phyloP scores from a whole-genome alignment of 1,140 invertebrate species.

The Venustaconcha ellipsiformis region DNA sequence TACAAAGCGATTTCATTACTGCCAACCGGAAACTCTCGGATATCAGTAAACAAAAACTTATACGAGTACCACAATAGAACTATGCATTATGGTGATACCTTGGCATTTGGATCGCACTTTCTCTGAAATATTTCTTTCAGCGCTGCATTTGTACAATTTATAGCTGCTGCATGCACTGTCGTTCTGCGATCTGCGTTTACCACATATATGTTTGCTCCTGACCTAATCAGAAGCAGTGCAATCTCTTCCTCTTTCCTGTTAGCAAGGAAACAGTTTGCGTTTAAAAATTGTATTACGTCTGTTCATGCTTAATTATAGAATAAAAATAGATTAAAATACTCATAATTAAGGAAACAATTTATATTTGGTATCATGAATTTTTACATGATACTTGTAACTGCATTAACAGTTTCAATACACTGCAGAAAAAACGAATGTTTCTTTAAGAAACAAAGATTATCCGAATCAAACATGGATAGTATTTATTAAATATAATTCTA shows the following conservation, averaged over 20 bases:
- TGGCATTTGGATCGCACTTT: constrained; percentile 33
- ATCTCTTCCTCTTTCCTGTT: constrained; percentile 43
- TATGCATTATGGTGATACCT: constrained; percentile 28
- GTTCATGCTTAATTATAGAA: too few relatives aligned
- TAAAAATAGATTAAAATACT: too few relatives aligned
- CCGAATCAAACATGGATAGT: too few relatives aligned
- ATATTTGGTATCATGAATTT: too few relatives aligned
- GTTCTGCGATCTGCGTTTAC: constrained; percentile 26
- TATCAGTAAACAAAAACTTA: neutral
- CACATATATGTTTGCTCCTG: constrained; percentile 36
- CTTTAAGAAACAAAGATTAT: too few relatives aligned
- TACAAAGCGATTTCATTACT: neutral
- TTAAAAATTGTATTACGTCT: too few relatives aligned
- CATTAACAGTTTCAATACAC: too few relatives aligned
- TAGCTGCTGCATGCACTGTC: constrained; percentile 39
- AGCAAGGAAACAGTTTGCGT: neutral
- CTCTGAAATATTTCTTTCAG: constrained; percentile 33
- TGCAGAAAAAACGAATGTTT: too few relatives aligned
- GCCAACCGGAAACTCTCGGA: neutral
- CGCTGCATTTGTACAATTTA: constrained; percentile 16
- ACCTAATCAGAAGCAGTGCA: constrained; percentile 33
- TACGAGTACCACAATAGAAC: neutral
- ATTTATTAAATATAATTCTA: too few relatives aligned
- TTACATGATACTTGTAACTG: too few relatives aligned
- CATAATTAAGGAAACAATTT: too few relatives aligned